A percentile compares a stretch with the other conserved stretches of the same genome.
Conservation (phyloP, 2,888 invertebrate species). For the Didymodactylos carnosus region DNA sequence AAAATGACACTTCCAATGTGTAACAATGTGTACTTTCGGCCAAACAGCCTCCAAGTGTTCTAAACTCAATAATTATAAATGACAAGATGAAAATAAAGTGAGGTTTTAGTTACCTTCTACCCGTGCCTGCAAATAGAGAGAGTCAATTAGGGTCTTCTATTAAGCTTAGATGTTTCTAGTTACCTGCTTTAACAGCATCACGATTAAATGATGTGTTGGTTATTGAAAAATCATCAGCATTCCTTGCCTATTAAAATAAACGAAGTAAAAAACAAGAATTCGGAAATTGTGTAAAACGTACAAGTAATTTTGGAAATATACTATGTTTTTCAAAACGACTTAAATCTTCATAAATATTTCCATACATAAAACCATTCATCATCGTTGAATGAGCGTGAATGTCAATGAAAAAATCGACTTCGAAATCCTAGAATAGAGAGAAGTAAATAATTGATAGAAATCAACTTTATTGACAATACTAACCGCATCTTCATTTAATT, state of each 20-base stretch:
- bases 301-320: constrained; percentile 73
- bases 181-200: constrained; percentile 60
- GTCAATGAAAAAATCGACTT: constrained; percentile 79
- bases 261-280: too few species aligned
- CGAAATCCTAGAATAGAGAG: constrained; percentile 41
- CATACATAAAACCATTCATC: constrained; percentile 78
- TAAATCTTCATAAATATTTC: constrained; percentile 45
- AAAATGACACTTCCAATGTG: constrained; percentile 69
- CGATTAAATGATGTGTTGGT: constrained; percentile 76
- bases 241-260: too few species aligned
- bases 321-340: constrained; percentile 65
- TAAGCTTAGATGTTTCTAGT: too few species aligned
- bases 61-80: constrained; percentile 17
- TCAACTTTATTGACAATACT: constrained; percentile 16
- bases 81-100: neutral
- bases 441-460: constrained; percentile 7
- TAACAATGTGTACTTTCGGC: constrained; percentile 66
- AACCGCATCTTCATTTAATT: constrained; percentile 59
- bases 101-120: constrained; percentile 66
- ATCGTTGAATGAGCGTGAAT: constrained; percentile 77
- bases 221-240: constrained; percentile 66
- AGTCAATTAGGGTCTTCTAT: too few species aligned
- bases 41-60: constrained; percentile 37
- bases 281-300: too few species aligned
- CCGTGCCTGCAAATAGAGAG: too few species aligned